Evolutionary conservation across 2,113 vertebrate species (phyloP).

Genomic region (Tenebrosternarchus preto): DNA sequence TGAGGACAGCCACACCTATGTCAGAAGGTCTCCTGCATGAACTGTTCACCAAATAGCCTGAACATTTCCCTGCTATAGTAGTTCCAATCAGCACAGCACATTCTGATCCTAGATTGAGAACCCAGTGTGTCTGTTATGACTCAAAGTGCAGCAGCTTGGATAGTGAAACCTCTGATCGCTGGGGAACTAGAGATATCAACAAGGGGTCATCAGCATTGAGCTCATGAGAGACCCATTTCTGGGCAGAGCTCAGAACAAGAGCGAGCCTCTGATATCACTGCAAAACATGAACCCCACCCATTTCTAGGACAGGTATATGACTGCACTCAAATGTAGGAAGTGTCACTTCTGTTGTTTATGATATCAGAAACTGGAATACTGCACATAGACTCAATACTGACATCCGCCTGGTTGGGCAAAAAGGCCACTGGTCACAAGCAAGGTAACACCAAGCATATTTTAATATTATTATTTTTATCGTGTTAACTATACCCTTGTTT

Average conservation of each 20-base stretch:
- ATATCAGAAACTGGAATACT: slow-evolving; percentile 42
- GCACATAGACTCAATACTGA: slow-evolving; percentile 2
- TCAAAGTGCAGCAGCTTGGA: slow-evolving; percentile 25
- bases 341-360: slow-evolving; percentile 21
- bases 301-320: slow-evolving; percentile 41
- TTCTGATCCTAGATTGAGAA: not conserved
- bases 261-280: not conserved
- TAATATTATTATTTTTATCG: too few relatives aligned
- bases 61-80: not conserved
- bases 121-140: not conserved
- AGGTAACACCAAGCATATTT: slow-evolving; percentile 33
- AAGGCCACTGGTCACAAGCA: not conserved
- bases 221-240: not conserved
- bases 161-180: not conserved
- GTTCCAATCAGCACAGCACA: not conserved
- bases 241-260: not conserved
- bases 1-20: slow-evolving; percentile 50
- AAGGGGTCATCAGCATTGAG: slow-evolving; percentile 1
- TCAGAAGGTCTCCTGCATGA: slow-evolving; percentile 19
- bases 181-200: slow-evolving; percentile 24
- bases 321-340: slow-evolving; percentile 11
- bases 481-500: not conserved
- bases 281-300: slow-evolving; percentile 61
- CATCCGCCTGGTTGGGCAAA: slow-evolving; percentile 20
- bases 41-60: slow-evolving; percentile 9